Conservation (phyloP, 2,888 invertebrate genomes). For the Hololepta plana region DNA sequence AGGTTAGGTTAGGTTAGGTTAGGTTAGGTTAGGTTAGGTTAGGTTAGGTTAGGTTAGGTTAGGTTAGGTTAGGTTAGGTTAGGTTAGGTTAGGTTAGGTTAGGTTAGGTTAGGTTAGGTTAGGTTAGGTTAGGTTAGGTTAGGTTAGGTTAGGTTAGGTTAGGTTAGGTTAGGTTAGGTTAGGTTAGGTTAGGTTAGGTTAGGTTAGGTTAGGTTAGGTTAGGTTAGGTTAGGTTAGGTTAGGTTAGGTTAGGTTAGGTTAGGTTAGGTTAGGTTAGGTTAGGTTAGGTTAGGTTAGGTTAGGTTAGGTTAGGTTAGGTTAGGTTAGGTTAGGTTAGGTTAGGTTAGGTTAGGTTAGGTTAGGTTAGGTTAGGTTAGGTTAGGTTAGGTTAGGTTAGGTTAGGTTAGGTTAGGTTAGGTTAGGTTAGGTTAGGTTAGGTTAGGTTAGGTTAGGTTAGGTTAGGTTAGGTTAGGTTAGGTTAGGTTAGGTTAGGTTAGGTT, state of each 20-base stretch:
- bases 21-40: slow-evolving; percentile 6
- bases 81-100: slow-evolving; percentile 6
- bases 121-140: slow-evolving; percentile 8
- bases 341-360: slow-evolving; percentile 2
- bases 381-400: slow-evolving; percentile 2
- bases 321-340: slow-evolving; percentile 2
- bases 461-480: neutral
- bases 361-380: slow-evolving; percentile 2
- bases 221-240: slow-evolving; percentile 8
- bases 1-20: slow-evolving; percentile 8
- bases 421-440: neutral
- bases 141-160: slow-evolving; percentile 8
- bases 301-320: slow-evolving; percentile 4
- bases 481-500: neutral
- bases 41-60: slow-evolving; percentile 4
- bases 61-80: slow-evolving; percentile 3
- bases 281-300: slow-evolving; percentile 15
- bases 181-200: slow-evolving; percentile 8
- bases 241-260: slow-evolving; percentile 11
- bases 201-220: slow-evolving; percentile 7
- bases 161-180: neutral
- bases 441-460: slow-evolving; percentile 6
- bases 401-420: slow-evolving; percentile 1
- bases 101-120: slow-evolving; percentile 6
- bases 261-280: slow-evolving; percentile 9